Conservation (phyloP, 2,797 vertebrate genomes). For the Miichthys miiuy region DNA sequence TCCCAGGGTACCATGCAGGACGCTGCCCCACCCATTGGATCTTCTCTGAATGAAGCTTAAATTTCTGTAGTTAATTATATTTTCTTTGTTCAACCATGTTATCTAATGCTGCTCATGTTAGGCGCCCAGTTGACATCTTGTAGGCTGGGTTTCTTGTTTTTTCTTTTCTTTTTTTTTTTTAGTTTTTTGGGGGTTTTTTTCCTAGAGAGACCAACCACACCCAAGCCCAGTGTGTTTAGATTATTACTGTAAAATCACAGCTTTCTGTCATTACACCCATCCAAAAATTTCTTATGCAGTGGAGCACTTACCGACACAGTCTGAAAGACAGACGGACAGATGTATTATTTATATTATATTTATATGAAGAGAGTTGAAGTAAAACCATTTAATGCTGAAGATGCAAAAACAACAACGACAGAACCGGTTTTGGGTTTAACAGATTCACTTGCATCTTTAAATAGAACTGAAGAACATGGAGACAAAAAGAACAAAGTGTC, state of each 20-base stretch:
- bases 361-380: slow-evolving; percentile 5
- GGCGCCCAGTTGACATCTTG: background rate
- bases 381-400: slow-evolving; percentile 5
- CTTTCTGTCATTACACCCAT: background rate
- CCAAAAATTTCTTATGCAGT: background rate
- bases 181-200: no score
- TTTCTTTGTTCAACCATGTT: background rate
- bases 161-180: no score
- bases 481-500: slow-evolving; percentile 37
- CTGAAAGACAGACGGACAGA: background rate
- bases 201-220: background rate
- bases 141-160: background rate
- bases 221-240: no score
- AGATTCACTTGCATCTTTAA: slow-evolving; percentile 59
- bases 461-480: slow-evolving; percentile 45
- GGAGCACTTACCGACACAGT: background rate
- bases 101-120: background rate
- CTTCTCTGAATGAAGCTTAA: background rate
- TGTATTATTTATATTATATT: background rate
- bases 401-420: background rate
- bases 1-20: background rate
- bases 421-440: slow-evolving; percentile 39
- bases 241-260: background rate
- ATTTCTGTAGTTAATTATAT: background rate
- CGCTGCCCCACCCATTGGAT: background rate